Evolutionary conservation across 2,888 invertebrate genomes (phyloP).

Genomic region (Cremastinae sp.): DNA sequence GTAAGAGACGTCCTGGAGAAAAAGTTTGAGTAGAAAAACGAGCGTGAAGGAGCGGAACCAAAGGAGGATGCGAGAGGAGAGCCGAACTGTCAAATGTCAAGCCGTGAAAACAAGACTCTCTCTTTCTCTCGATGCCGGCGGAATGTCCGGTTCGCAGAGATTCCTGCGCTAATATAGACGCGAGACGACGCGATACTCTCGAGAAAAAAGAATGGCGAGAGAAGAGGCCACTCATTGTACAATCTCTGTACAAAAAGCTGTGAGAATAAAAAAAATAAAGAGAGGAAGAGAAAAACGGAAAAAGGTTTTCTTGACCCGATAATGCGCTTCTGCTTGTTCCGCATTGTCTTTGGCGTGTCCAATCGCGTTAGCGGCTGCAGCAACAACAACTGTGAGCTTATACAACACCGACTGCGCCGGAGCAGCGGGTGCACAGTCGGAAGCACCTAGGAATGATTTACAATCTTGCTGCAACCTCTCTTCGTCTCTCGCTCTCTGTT

Average conservation of each 20-base stretch:
- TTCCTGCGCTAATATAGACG: conserved; percentile 28
- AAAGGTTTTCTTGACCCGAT: conserved; percentile 43
- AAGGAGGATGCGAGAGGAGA: conserved; percentile 33
- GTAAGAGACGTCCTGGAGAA: conserved; percentile 16
- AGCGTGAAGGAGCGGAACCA: conserved; percentile 54
- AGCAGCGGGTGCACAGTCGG: conserved; percentile 50
- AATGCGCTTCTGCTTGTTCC: conserved; percentile 56
- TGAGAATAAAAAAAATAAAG: neutral
- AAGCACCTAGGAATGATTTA: conserved; percentile 58
- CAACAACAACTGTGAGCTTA: conserved; percentile 53
- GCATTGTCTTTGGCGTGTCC: conserved; percentile 63
- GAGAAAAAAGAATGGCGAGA: conserved; percentile 25
- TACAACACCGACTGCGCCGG: conserved; percentile 54
- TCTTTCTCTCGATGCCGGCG: neutral
- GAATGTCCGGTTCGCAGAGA: neutral
- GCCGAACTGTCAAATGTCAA: conserved; percentile 27
- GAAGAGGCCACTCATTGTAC: conserved; percentile 2
- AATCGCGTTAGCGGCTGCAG: conserved; percentile 56
- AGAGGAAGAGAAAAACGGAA: neutral
- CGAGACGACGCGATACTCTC: conserved; percentile 29
- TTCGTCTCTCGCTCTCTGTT: neutral
- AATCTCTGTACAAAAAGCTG: conserved; percentile 9
- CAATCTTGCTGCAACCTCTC: conserved; percentile 42
- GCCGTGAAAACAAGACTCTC: conserved; percentile 20
- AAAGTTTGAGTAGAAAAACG: conserved; percentile 38